A percentile compares a stretch with the other conserved stretches of the same genome.
phyloP scores from a whole-genome alignment of 2,113 vertebrate genomes.

The Fulmarus glacialis region DNA sequence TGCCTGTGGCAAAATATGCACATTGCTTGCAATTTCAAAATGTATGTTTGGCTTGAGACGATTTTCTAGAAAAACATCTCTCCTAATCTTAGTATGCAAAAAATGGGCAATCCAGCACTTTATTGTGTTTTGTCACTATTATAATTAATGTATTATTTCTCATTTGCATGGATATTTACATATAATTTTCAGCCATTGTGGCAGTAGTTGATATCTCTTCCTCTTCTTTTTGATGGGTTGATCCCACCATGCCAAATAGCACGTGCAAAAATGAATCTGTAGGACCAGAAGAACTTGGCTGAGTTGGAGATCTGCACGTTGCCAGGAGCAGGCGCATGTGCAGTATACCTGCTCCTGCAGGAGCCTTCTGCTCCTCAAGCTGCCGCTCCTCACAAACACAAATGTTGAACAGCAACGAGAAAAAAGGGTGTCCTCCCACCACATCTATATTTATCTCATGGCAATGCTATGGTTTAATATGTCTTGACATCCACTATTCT shows the following conservation, averaged over 20 bases:
- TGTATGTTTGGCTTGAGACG: too few relatives aligned
- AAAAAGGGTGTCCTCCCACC: background rate
- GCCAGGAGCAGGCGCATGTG: background rate
- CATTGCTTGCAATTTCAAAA: background rate
- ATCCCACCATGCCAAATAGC: background rate
- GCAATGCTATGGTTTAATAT: background rate
- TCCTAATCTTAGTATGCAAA: background rate
- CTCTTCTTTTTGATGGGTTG: background rate
- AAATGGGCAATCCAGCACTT: background rate
- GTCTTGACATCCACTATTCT: background rate
- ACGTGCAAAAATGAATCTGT: background rate
- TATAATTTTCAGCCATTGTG: background rate
- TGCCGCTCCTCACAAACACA: background rate
- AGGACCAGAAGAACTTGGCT: background rate
- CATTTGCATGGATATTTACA: background rate
- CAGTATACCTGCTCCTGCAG: background rate
- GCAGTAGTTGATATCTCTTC: background rate
- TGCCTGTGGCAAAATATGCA: background rate
- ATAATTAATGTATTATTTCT: background rate
- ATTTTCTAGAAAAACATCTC: background rate
- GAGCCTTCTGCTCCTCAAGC: background rate
- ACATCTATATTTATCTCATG: background rate
- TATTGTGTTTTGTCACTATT: background rate
- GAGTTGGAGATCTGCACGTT: rapidly evolving
- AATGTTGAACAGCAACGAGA: background rate